These are phyloP conservation scores for Sylvilagus floridanus DNA, from an alignment of 2,797 vertebrate genomes.

Conservation along the genomic window DNA sequence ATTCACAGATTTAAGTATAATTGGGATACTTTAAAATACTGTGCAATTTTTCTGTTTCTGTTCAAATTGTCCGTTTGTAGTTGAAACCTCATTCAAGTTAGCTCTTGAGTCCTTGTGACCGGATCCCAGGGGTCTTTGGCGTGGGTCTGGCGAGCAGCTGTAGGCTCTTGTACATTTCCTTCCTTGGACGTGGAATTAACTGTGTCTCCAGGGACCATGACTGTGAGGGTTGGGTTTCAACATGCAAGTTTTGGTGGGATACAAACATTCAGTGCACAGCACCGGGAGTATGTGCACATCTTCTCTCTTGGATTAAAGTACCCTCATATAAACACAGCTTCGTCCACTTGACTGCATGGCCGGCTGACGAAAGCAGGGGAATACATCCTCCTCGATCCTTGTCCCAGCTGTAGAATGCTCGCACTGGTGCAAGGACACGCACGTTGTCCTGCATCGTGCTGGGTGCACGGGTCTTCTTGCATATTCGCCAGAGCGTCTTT, in stretches of 20 bases:
- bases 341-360: background rate
- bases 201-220: background rate
- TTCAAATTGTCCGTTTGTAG: background rate
- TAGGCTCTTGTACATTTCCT: background rate
- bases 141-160: background rate
- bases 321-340: background rate
- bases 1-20: background rate
- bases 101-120: background rate
- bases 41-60: background rate
- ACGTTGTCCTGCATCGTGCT: background rate
- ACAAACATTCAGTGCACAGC: background rate
- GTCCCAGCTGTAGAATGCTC: background rate
- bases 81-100: background rate
- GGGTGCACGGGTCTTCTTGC: background rate
- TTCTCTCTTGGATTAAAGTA: background rate
- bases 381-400: background rate
- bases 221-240: too few relatives aligned
- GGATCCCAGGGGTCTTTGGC: background rate
- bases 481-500: background rate
- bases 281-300: background rate
- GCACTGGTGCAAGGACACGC: too few relatives aligned
- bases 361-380: background rate
- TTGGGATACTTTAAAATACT: background rate
- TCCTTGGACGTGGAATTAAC: background rate
- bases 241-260: background rate